Evolutionary conservation across 2,888 invertebrate genomes (phyloP).

Genomic region (Drosophila melanosoma): DNA sequence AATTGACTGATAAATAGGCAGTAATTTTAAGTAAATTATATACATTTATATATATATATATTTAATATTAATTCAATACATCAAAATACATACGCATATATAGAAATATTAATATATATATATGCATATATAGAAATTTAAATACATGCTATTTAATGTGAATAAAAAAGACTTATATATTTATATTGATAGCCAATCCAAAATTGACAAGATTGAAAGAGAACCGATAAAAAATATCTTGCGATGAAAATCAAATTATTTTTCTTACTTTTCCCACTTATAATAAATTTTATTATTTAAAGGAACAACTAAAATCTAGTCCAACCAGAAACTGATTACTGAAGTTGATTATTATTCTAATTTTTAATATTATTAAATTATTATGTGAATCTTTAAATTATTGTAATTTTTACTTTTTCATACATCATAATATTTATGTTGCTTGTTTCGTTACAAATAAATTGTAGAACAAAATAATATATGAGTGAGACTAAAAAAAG

Average conservation of each 20-base stretch:
- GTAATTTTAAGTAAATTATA: slow-evolving; percentile 55
- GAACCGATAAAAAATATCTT: slow-evolving; percentile 40
- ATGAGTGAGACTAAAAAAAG: slow-evolving; percentile 63
- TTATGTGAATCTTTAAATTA: slow-evolving; percentile 7
- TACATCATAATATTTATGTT: slow-evolving; percentile 15
- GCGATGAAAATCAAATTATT: slow-evolving; percentile 43
- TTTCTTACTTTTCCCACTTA: not conserved
- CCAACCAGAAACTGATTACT: slow-evolving; percentile 16
- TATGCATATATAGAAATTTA: slow-evolving; percentile 27
- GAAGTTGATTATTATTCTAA: not conserved
- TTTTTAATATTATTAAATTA: not conserved
- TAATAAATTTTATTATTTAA: not conserved
- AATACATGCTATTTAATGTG: slow-evolving; percentile 60
- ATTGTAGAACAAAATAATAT: slow-evolving; percentile 57
- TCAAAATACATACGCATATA: slow-evolving; percentile 16
- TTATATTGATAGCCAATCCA: slow-evolving; percentile 51
- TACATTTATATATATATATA: slow-evolving; percentile 20
- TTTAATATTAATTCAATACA: slow-evolving; percentile 15
- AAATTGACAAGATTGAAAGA: slow-evolving; percentile 38
- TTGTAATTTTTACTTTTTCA: slow-evolving; percentile 2
- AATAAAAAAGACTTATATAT: slow-evolving; percentile 72
- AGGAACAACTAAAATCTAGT: slow-evolving; percentile 25
- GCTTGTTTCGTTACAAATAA: slow-evolving; percentile 30
- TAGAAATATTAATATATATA: slow-evolving; percentile 45
- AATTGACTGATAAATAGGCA: slow-evolving; percentile 70